phyloP scores from a whole-genome alignment of 2,797 vertebrate species.

The Acanthornis magna region DNA sequence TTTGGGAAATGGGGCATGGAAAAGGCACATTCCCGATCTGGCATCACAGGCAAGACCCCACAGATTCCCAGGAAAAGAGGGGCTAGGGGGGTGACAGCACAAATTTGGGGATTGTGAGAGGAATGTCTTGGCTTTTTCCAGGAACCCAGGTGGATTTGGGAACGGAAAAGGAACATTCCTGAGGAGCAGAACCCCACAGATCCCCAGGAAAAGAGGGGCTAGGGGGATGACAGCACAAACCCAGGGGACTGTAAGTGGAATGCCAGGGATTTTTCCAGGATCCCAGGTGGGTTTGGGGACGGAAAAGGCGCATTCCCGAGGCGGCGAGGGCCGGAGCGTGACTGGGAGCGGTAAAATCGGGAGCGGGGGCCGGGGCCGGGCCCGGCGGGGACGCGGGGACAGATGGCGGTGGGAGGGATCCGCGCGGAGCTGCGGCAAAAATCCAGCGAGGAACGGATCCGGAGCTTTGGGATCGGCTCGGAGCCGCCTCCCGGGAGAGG shows the following conservation, averaged over 20 bases:
- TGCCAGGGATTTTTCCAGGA: no score
- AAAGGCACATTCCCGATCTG: background rate
- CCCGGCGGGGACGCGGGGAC: background rate
- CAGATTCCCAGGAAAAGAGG: background rate
- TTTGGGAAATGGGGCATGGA: no score
- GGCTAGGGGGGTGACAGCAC: background rate
- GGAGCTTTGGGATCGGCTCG: background rate
- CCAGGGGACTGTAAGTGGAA: no score
- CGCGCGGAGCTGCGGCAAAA: constrained; percentile 2
- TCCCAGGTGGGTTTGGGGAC: background rate
- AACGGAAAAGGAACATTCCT: background rate
- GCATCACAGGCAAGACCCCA: no score
- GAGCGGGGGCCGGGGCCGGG: background rate
- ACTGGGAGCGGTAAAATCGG: background rate
- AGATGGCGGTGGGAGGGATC: constrained; percentile 57
- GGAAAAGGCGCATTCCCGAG: background rate
- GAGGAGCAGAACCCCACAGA: no score
- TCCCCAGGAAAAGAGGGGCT: no score
- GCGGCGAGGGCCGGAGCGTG: background rate
- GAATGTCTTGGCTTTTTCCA: no score
- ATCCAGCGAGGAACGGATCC: background rate
- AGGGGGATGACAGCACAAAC: no score
- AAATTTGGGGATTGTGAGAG: background rate
- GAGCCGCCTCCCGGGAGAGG: background rate
- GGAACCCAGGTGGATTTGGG: background rate